Evolutionary conservation across 37 sponge, comb jelly and placozoan species (phyloP).

Genomic region (Bolinopsis microptera): DNA sequence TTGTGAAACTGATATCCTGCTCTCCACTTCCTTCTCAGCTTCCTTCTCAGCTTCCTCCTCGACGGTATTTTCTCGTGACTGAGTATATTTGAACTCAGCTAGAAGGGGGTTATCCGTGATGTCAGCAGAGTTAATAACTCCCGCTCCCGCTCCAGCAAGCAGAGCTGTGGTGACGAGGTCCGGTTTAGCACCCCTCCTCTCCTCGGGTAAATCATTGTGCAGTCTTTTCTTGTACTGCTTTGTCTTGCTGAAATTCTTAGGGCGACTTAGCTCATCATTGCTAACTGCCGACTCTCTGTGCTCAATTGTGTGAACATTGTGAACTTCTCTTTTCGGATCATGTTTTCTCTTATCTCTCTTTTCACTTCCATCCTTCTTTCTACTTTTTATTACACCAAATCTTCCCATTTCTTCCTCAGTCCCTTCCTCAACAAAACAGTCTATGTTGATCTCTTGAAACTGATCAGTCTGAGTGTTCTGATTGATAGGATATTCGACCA

Average conservation of each 20-base stretch:
- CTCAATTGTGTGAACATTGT: neutral
- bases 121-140: neutral
- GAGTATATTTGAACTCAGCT: no score
- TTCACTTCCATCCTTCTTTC: neutral
- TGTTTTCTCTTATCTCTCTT: neutral
- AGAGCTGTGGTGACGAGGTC: neutral
- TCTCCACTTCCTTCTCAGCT: neutral
- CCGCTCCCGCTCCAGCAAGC: neutral
- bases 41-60: neutral
- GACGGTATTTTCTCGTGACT: no score
- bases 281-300: neutral
- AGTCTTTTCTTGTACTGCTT: neutral
- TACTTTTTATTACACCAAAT: neutral
- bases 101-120: neutral
- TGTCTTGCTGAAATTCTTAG: neutral
- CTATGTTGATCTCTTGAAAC: neutral
- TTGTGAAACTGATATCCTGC: neutral
- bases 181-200: neutral
- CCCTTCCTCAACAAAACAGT: neutral
- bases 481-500: no score
- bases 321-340: neutral
- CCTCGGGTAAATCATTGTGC: neutral
- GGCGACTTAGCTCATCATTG: neutral
- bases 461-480: neutral
- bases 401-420: neutral